Evolutionary conservation across 2,113 vertebrate genomes (phyloP), one percentile per base, ranked within the genome.

Genomic region (Myiozetetes cayanensis): DNA sequence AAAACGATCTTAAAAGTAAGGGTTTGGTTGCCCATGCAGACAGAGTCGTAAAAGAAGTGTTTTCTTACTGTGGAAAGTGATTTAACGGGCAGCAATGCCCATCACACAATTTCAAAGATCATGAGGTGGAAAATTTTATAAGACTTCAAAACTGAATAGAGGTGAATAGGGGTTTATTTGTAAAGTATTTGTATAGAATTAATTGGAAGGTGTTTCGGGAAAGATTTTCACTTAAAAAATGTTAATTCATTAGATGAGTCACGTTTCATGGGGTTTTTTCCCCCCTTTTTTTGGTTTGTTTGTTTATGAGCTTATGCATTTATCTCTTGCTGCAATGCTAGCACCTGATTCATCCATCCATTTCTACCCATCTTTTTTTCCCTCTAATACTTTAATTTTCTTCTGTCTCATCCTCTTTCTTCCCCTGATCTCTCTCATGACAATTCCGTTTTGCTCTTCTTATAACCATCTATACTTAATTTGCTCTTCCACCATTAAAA

Each of bases 131-230:
- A 71, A 81, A 68, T 46, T 66, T 59, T 8, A 0, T n/a, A 74
- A 58, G 16, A 58, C 9, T 77, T 85, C 6, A 59, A 41, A 93
- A 44, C 3, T 52, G 21, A 61, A 47, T 35, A 13, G 10, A 3
- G 5, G 1, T 1, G 21, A 65, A 47, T 35, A 13, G 9, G 3
- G 4, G 1, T 1, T 43, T 83, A 65, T n/a, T 28, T 61, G 2
- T 65, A 66, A 14, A 19, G 35, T 73, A 49, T 53, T 49, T 61
- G 1, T 21, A 23, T 19, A 68, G 16, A 53, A 53, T 41, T 13
- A 55, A 58, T 37, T 59, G 5, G 20, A 80, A 84, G 12, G 3
- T 55, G 14, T 50, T 93, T 47, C n/a, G 33, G 33, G 35, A 65
- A 89, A 78, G 18, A 10, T 12, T 73, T 89, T 65, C 8, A n/a